phyloP scores from a whole-genome alignment of 2,888 invertebrate species.

The Rhamnusium bicolor region DNA sequence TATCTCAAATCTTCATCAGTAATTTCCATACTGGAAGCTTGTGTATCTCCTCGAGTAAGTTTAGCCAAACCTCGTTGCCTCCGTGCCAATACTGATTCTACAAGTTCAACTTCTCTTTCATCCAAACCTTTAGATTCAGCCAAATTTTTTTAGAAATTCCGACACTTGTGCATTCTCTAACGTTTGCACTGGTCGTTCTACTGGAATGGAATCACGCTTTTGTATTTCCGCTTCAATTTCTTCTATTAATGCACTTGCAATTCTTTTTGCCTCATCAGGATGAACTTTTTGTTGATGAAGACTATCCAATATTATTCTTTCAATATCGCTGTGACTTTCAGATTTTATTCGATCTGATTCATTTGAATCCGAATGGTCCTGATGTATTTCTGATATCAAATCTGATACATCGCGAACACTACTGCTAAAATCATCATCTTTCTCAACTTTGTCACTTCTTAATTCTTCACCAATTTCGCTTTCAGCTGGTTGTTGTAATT shows the following conservation, averaged over 20 bases:
- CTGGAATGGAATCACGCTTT: constrained; percentile 61
- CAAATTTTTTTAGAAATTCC: constrained; percentile 69
- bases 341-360: constrained; percentile 67
- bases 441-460: constrained; percentile 56
- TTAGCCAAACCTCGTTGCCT: constrained; percentile 70
- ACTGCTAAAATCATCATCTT: constrained; percentile 67
- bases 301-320: constrained; percentile 68
- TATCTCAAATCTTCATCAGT: constrained; percentile 81
- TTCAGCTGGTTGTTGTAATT: background rate
- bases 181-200: constrained; percentile 38
- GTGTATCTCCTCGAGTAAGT: constrained; percentile 70
- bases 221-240: constrained; percentile 74
- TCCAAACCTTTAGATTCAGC: constrained; percentile 71
- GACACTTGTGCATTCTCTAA: constrained; percentile 67
- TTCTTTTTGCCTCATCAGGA: constrained; percentile 72
- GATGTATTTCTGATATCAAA: constrained; percentile 68
- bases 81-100: constrained; percentile 72
- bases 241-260: constrained; percentile 72
- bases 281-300: constrained; percentile 69
- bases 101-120: constrained; percentile 71
- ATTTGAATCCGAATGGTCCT: constrained; percentile 67
- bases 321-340: constrained; percentile 69
- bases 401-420: constrained; percentile 67
- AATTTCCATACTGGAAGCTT: constrained; percentile 74
- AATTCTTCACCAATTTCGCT: constrained; percentile 1